Conservation (phyloP, 2,797 vertebrate genomes). For the Micrastur ruficollis region DNA sequence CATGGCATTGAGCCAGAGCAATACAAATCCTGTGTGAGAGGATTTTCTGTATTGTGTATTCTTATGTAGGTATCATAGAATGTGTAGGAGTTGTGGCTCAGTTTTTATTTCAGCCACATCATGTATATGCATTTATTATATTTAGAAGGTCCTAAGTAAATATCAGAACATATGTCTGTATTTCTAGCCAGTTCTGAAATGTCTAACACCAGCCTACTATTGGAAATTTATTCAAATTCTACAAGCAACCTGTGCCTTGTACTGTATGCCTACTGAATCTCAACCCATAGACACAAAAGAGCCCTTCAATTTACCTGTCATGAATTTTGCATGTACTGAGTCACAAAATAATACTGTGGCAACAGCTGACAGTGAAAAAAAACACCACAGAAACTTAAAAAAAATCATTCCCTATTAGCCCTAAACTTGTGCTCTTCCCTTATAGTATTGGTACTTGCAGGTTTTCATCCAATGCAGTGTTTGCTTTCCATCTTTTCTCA, state of each 20-base stretch:
- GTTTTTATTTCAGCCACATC: neutral
- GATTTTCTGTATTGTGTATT: neutral
- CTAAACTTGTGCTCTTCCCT: neutral
- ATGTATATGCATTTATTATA: neutral
- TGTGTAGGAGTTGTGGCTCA: neutral
- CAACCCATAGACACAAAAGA: neutral
- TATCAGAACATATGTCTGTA: neutral
- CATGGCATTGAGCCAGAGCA: neutral
- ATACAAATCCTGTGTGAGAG: neutral
- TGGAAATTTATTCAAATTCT: neutral
- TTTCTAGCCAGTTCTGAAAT: neutral
- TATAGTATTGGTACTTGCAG: neutral
- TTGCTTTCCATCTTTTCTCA: neutral
- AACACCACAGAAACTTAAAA: neutral
- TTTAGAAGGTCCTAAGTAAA: neutral
- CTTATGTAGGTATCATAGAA: neutral
- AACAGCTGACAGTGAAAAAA: neutral
- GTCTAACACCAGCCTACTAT: neutral
- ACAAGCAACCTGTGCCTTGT: neutral
- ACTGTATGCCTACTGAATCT: neutral
- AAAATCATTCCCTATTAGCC: neutral
- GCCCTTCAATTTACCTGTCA: neutral
- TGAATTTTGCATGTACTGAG: neutral
- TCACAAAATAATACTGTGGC: neutral
- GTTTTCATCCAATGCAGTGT: neutral